phyloP scores from a whole-genome alignment of 2,888 invertebrate species.

The Andrena flavipes region DNA sequence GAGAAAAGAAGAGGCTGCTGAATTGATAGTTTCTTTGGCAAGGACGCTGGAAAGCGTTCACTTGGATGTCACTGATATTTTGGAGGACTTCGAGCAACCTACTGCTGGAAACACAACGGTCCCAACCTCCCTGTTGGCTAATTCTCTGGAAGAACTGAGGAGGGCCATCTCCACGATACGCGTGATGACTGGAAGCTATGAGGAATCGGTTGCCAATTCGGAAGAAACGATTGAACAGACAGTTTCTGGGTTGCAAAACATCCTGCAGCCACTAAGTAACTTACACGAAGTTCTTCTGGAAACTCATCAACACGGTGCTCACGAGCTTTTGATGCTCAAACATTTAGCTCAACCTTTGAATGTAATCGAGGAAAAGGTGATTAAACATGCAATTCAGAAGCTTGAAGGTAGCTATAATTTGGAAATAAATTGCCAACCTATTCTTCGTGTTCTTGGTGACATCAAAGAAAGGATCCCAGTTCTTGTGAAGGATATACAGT shows the following conservation, averaged over 20 bases:
- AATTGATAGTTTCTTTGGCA: slow-evolving; percentile 37
- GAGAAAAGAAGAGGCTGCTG: background rate
- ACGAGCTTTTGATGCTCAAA: slow-evolving; percentile 74
- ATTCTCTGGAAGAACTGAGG: slow-evolving; percentile 72
- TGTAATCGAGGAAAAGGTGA: slow-evolving; percentile 68
- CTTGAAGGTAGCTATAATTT: slow-evolving; percentile 28
- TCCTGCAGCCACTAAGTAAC: slow-evolving; percentile 48
- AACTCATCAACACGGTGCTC: slow-evolving; percentile 68
- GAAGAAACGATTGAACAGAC: slow-evolving; percentile 42
- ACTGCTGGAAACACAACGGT: slow-evolving; percentile 60
- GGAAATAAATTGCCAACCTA: slow-evolving; percentile 33
- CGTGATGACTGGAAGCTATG: slow-evolving; percentile 20
- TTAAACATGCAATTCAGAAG: slow-evolving; percentile 62
- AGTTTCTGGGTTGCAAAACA: slow-evolving; percentile 24
- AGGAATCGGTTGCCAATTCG: background rate
- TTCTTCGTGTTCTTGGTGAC: slow-evolving; percentile 67
- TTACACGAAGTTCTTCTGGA: slow-evolving; percentile 49
- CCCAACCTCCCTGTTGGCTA: slow-evolving; percentile 70
- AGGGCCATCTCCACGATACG: slow-evolving; percentile 63
- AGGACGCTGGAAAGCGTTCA: slow-evolving; percentile 71
- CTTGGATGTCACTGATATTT: slow-evolving; percentile 70
- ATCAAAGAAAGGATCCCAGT: slow-evolving; percentile 71
- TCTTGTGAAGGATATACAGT: slow-evolving; percentile 67
- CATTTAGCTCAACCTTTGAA: slow-evolving; percentile 70
- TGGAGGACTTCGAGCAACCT: slow-evolving; percentile 78